Conservation (phyloP, 2,113 vertebrate species). For the Mugil cephalus region DNA sequence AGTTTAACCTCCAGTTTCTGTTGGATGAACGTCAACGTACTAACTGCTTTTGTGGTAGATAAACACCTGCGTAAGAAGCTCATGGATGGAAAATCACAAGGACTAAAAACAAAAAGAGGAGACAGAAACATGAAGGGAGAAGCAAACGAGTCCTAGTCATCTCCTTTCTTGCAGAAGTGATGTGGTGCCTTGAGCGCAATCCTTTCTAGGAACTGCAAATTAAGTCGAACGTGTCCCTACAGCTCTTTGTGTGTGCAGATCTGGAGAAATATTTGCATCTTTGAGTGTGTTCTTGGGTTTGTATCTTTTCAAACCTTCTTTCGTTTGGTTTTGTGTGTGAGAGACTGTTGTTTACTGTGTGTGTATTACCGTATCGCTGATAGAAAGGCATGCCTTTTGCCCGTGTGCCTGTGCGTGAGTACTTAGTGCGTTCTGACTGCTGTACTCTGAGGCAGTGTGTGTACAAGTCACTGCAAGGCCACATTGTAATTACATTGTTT, state of each 20-base stretch:
- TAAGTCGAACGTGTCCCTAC: slow-evolving; percentile 65
- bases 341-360: background rate
- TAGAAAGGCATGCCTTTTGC: slow-evolving; percentile 14
- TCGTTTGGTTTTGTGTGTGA: slow-evolving; percentile 14
- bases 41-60: background rate
- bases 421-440: slow-evolving; percentile 53
- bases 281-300: slow-evolving; percentile 10
- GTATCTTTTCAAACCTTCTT: slow-evolving; percentile 18
- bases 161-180: slow-evolving; percentile 59
- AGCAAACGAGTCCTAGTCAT: slow-evolving; percentile 38
- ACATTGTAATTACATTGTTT: slow-evolving; percentile 64
- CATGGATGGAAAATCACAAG: background rate
- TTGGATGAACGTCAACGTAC: no score
- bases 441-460: slow-evolving; percentile 49
- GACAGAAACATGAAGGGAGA: slow-evolving; percentile 2
- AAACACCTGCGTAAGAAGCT: slow-evolving; percentile 1
- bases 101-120: slow-evolving; percentile 5
- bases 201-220: slow-evolving; percentile 75
- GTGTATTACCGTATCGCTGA: slow-evolving; percentile 17
- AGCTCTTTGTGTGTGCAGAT: slow-evolving; percentile 53
- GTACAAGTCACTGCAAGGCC: slow-evolving; percentile 56
- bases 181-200: slow-evolving; percentile 52
- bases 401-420: slow-evolving; percentile 8
- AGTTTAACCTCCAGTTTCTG: no score
- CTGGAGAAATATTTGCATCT: slow-evolving; percentile 30